Evolutionary conservation across 2,113 vertebrate species (phyloP).

Genomic region (Climacteris rufus): DNA sequence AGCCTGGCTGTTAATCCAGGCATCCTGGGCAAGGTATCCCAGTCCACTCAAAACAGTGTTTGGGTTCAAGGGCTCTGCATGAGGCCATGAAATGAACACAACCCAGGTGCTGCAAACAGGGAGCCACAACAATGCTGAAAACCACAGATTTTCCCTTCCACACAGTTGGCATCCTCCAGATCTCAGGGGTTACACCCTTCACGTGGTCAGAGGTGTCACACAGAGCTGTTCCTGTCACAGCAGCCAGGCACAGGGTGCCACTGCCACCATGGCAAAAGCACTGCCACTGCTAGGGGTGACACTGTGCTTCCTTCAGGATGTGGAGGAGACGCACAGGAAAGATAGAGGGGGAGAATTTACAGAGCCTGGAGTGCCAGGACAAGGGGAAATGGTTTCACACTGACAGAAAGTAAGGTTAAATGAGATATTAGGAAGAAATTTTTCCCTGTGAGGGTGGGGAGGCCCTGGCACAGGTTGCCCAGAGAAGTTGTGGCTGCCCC

Average conservation of each 20-base stretch:
- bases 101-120: neutral
- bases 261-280: too few relatives aligned
- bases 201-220: fast-evolving
- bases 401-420: neutral
- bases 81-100: neutral
- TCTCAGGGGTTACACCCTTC: neutral
- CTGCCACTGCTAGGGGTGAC: neutral
- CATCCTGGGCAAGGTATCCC: neutral
- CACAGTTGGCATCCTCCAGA: fast-evolving
- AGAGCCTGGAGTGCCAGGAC: neutral
- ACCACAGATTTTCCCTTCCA: neutral
- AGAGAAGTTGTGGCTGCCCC: neutral
- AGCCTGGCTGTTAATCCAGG: neutral
- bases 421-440: neutral
- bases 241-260: neutral
- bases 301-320: neutral
- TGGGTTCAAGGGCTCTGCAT: neutral
- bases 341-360: neutral
- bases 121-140: neutral
- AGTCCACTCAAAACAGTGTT: neutral
- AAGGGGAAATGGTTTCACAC: neutral
- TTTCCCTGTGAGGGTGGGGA: neutral
- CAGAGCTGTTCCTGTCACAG: neutral
- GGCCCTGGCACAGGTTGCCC: neutral
- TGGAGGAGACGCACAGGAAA: neutral